Evolutionary conservation across 2,113 vertebrate species (phyloP).

Genomic region (Thunnus thynnus): DNA sequence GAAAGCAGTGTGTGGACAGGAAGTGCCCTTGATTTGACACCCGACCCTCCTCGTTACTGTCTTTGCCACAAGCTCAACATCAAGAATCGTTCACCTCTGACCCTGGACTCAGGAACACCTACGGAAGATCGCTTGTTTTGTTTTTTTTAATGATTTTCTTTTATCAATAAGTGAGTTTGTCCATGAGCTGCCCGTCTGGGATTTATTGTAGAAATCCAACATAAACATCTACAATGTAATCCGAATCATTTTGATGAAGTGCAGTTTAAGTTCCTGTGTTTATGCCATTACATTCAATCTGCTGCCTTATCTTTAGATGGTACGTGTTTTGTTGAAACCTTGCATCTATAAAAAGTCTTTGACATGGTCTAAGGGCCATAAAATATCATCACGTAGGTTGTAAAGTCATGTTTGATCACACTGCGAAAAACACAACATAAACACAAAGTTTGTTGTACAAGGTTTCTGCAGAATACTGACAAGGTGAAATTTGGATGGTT

Average conservation of each 20-base stretch:
- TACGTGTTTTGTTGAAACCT: slow-evolving; percentile 31
- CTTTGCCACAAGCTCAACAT: slow-evolving; percentile 43
- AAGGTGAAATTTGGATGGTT: neutral
- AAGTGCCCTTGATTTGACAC: slow-evolving; percentile 92
- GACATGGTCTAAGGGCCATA: neutral
- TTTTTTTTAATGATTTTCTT: slow-evolving; percentile 64
- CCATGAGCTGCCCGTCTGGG: slow-evolving; percentile 23
- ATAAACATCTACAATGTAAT: slow-evolving; percentile 28
- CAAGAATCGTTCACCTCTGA: slow-evolving; percentile 55
- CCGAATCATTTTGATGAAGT: slow-evolving; percentile 26
- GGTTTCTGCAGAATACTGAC: slow-evolving; percentile 26
- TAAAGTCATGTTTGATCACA: slow-evolving; percentile 3
- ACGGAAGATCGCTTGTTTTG: slow-evolving; percentile 62
- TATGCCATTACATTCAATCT: slow-evolving; percentile 5
- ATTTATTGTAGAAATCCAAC: slow-evolving; percentile 51
- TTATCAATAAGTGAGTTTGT: slow-evolving; percentile 31
- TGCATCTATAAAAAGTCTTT: neutral
- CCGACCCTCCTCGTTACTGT: neutral
- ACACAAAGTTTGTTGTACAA: neutral
- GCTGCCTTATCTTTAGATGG: slow-evolving; percentile 42
- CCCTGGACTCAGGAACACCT: slow-evolving; percentile 80
- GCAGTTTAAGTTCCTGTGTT: slow-evolving; percentile 33
- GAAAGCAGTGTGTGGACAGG: slow-evolving; percentile 98
- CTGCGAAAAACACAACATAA: neutral
- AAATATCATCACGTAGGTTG: neutral